Evolutionary conservation across 1,140 invertebrate genomes (phyloP).

Genomic region (Brachionus plicatilis): DNA sequence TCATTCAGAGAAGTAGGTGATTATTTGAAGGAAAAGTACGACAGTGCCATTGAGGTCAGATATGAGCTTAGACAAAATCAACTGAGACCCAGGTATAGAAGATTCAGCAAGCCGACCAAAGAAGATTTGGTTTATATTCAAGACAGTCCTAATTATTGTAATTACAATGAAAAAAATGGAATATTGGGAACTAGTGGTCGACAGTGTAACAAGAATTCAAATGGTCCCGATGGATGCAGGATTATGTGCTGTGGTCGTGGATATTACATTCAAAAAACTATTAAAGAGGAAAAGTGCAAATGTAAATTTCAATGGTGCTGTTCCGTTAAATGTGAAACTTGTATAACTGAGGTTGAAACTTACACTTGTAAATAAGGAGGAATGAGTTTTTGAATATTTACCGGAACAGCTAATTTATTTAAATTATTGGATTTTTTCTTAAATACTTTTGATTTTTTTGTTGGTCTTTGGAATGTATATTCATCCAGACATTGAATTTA

Average conservation of each 20-base stretch:
- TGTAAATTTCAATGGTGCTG: constrained; percentile 60
- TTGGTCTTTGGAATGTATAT: not conserved
- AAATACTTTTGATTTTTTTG: too few species aligned
- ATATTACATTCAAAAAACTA: constrained; percentile 52
- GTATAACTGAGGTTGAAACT: constrained; percentile 53
- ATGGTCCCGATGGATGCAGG: constrained; percentile 56
- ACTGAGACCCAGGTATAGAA: constrained; percentile 62
- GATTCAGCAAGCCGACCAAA: constrained; percentile 63
- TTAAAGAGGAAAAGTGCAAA: constrained; percentile 54
- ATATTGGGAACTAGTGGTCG: constrained; percentile 55
- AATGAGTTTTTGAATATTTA: not conserved
- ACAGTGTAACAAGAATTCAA: constrained; percentile 56
- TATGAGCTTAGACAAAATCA: constrained; percentile 65
- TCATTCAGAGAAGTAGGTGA: constrained; percentile 83
- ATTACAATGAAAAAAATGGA: constrained; percentile 63
- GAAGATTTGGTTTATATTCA: constrained; percentile 82
- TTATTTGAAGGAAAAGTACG: constrained; percentile 77
- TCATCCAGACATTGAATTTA: not conserved
- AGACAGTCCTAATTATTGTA: constrained; percentile 86
- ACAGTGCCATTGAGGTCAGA: constrained; percentile 79
- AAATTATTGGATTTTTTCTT: not conserved
- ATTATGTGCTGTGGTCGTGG: constrained; percentile 60
- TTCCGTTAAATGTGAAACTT: constrained; percentile 56
- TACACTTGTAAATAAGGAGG: constrained; percentile 53
- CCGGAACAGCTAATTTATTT: constrained; percentile 1